Evolutionary conservation across 2,888 invertebrate species (phyloP), one percentile per base, ranked within the genome.

Genomic region (Tetropium fuscum): DNA sequence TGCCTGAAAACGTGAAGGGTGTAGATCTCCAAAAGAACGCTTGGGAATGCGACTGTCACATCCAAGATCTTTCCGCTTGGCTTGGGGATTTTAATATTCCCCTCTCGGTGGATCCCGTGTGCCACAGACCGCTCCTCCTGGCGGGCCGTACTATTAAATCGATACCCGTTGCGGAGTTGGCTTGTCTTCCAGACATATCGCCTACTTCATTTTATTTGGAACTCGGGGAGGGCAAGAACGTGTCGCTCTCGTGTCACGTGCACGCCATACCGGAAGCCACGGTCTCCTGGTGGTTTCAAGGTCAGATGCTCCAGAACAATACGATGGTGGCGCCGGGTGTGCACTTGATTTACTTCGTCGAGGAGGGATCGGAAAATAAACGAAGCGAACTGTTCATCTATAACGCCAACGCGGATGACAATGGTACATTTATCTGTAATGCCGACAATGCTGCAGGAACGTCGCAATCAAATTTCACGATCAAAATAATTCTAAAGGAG

Each of bases 31-130:
- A 94, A 78, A 90, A 90, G 78, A 95, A 95, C 84, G 89, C 91
- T 68, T 95, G 95, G 95, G 87, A 89, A 69, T 96, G 95, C 81
- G 93, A 95, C 81, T 96, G 95, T 80, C 87, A 89, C 72, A 85
- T 95, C 74, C 84, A 89, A 70, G 90, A 92, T 75, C 83, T 95
- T 74, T 88, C 92, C 76, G 83, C 86, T 61, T 95, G 94, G 94
- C 85, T 95, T 72, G 84, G 86, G 68, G 88, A 87, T 76, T 90
- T 90, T 77, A 90, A 90, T 75, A 89, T 91, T 68, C 91, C 93
- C 5, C 89, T 91, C 76, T 87, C 89, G 20, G 88, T 89, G 53
- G 93, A 94, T 74, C 94, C 94, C 20, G 85, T 88, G 74, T 95
- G 95, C 80, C 85, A 86, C 49, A 86, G 88, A 38, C 94, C 94